Evolutionary conservation across 2,113 vertebrate genomes (phyloP).

Genomic region (Sinocyclocheilus anophthalmus): DNA sequence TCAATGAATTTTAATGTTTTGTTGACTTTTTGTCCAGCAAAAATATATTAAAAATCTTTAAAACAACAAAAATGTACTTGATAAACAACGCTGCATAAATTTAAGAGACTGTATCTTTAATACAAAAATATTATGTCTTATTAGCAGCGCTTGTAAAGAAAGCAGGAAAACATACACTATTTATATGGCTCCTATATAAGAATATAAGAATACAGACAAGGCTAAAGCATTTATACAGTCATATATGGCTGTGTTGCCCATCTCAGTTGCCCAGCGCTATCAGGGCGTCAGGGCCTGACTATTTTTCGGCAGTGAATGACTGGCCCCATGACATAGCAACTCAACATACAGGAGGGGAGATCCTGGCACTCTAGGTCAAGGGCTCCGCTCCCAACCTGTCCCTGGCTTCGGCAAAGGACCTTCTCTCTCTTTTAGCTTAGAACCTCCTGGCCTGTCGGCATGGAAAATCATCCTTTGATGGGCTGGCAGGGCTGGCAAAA

Average conservation of each 20-base stretch:
- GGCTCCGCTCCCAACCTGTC: conserved; percentile 73
- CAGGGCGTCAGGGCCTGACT: conserved; percentile 65
- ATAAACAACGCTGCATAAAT: neutral
- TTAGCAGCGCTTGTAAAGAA: neutral
- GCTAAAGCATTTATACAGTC: neutral
- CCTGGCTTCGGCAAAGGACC: conserved; percentile 66
- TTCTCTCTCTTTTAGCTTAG: conserved; percentile 56
- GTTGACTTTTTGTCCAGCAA: too few species aligned
- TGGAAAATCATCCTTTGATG: conserved; percentile 82
- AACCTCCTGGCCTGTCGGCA: conserved; percentile 73
- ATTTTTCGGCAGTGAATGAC: conserved; percentile 74
- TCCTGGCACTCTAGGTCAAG: conserved; percentile 64
- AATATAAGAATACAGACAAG: neutral
- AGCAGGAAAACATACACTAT: neutral
- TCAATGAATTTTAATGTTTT: too few species aligned
- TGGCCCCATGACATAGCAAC: conserved; percentile 67
- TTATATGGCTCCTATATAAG: neutral
- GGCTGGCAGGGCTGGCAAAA: conserved; percentile 66
- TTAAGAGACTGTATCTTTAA: neutral
- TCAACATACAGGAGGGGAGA: conserved; percentile 59
- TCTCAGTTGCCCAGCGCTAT: conserved; percentile 23
- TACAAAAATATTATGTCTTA: neutral
- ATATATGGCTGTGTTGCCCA: conserved; percentile 38
- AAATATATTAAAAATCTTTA: neutral
- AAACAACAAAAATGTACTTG: neutral